These are phyloP conservation scores for Ornithoptera alexandrae DNA, from an alignment of 2,888 invertebrate species.

Conservation along the genomic window DNA sequence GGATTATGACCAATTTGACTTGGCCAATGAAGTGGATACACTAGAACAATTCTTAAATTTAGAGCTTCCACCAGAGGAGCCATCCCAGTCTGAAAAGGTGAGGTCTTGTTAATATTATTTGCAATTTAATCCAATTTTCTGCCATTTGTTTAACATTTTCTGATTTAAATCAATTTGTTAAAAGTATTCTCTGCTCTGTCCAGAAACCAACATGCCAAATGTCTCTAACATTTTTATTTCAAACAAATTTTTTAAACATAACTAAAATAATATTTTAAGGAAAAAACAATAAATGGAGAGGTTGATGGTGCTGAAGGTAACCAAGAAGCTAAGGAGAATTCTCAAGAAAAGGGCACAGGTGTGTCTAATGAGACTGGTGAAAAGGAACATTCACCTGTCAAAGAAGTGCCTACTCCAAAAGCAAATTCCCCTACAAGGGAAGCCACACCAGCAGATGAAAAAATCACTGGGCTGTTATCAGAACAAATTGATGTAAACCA, in stretches of 20 bases:
- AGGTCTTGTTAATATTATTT: background rate
- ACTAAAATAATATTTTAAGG: slow-evolving; percentile 44
- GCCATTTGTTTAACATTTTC: too few relatives aligned
- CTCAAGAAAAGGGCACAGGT: slow-evolving; percentile 50
- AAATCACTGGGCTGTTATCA: slow-evolving; percentile 34
- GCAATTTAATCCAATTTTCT: background rate
- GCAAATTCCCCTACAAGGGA: slow-evolving; percentile 48
- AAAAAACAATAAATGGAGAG: slow-evolving; percentile 62
- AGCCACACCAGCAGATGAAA: slow-evolving; percentile 39
- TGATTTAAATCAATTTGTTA: too few relatives aligned
- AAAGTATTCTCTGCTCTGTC: too few relatives aligned
- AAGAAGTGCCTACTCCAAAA: slow-evolving; percentile 43
- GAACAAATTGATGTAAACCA: slow-evolving; percentile 19
- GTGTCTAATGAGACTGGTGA: slow-evolving; percentile 41
- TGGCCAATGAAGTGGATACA: slow-evolving; percentile 94
- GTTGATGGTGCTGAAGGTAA: slow-evolving; percentile 45
- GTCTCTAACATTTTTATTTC: background rate
- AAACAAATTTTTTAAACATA: background rate
- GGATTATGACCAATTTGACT: slow-evolving; percentile 96
- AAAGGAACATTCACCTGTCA: slow-evolving; percentile 42
- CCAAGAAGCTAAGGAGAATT: slow-evolving; percentile 55
- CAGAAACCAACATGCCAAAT: too few relatives aligned
- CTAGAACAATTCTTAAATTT: slow-evolving; percentile 93
- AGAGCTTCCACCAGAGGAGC: slow-evolving; percentile 77
- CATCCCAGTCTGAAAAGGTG: slow-evolving; percentile 50